Conservation (phyloP, 2,797 vertebrate genomes). For the Phataginus tricuspis region DNA sequence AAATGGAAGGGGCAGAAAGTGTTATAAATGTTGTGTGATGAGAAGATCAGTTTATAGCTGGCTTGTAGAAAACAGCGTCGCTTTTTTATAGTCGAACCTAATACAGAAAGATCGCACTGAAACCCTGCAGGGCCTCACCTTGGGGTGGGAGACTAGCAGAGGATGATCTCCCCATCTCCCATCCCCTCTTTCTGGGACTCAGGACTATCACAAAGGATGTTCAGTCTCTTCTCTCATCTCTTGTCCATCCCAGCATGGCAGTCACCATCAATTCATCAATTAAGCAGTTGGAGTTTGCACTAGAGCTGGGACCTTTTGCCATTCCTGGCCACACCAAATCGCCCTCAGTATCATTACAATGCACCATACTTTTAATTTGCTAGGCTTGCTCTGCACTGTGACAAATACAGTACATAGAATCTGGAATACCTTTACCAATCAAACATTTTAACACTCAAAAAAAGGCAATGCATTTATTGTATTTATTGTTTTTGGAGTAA, state of each 20-base stretch:
- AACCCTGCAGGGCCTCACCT: neutral
- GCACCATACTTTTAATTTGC: neutral
- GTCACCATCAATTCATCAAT: neutral
- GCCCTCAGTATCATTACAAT: neutral
- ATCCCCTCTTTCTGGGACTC: neutral
- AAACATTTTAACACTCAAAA: neutral
- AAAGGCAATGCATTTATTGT: neutral
- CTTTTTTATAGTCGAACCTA: neutral
- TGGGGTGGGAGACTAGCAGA: accelerated
- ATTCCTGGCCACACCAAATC: neutral
- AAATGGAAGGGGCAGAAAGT: neutral
- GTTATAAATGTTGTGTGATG: neutral
- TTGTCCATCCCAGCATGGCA: neutral
- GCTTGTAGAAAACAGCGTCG: neutral
- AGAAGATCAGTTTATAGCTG: neutral
- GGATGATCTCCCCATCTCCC: accelerated
- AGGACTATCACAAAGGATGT: neutral
- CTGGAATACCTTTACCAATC: neutral
- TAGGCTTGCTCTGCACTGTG: neutral
- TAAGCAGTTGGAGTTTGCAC: neutral
- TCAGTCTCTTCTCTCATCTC: neutral
- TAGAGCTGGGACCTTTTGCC: neutral
- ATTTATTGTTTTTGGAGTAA: neutral
- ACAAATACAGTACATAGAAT: neutral
- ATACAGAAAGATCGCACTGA: neutral